Evolutionary conservation across 1,140 invertebrate genomes (phyloP).

Genomic region (Lanistes nyassanus): DNA sequence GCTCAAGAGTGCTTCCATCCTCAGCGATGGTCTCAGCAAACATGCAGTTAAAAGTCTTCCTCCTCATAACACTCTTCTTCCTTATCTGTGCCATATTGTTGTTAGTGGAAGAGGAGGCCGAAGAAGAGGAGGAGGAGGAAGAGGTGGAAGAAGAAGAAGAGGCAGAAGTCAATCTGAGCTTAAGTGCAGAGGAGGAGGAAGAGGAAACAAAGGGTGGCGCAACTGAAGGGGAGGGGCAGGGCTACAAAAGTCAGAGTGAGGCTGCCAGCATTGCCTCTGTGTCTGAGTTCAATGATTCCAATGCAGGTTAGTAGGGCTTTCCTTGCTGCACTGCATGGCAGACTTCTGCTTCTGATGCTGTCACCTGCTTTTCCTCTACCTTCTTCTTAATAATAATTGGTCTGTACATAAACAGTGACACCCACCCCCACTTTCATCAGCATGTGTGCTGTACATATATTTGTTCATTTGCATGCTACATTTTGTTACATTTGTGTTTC

Average conservation of each 20-base stretch:
- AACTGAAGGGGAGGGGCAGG: slow-evolving; percentile 40
- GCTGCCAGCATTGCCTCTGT: slow-evolving; percentile 44
- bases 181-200: slow-evolving; percentile 37
- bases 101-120: too few species aligned
- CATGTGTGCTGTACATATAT: not conserved
- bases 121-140: slow-evolving; percentile 26
- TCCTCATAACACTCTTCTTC: not conserved
- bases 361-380: too few species aligned
- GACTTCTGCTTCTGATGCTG: too few species aligned
- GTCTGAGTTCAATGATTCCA: slow-evolving; percentile 27
- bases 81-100: not conserved
- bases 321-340: not conserved
- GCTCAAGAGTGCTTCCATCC: not conserved
- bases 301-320: slow-evolving; percentile 24
- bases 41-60: not conserved
- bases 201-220: slow-evolving; percentile 35
- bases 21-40: not conserved
- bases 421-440: not conserved
- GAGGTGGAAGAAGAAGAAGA: slow-evolving; percentile 21
- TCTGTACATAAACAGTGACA: not conserved
- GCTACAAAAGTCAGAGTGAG: slow-evolving; percentile 62
- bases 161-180: slow-evolving; percentile 34
- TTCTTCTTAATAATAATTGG: not conserved
- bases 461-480: not conserved
- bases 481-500: too few species aligned